phyloP scores from a whole-genome alignment of 2,797 vertebrate species.

The Sebastes minor region DNA sequence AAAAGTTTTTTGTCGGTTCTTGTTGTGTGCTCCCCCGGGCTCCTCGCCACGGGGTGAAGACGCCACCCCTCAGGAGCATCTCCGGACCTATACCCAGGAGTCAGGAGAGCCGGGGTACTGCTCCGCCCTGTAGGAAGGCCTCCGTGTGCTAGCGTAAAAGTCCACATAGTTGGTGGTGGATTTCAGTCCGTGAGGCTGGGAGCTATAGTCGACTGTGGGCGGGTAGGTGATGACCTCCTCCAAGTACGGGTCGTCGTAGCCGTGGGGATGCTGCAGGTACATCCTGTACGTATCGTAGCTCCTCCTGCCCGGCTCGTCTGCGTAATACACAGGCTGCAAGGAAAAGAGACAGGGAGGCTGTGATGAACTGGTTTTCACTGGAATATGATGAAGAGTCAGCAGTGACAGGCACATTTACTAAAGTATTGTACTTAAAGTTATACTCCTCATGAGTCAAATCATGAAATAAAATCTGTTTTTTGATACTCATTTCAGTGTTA shows the following conservation, averaged over 20 bases:
- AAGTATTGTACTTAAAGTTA: not conserved
- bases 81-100: slow-evolving; percentile 93
- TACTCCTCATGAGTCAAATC: not conserved
- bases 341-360: not conserved
- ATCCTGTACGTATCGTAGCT: slow-evolving; percentile 94
- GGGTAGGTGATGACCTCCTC: slow-evolving; percentile 93
- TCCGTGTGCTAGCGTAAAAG: slow-evolving; percentile 94
- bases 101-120: slow-evolving; percentile 98
- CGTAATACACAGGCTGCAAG: slow-evolving; percentile 89
- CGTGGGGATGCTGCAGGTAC: slow-evolving; percentile 93
- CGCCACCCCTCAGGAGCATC: not conserved
- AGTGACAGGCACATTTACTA: not conserved
- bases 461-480: not conserved
- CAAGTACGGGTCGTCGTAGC: slow-evolving; percentile 92
- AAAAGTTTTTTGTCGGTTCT: slow-evolving; percentile 38
- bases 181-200: slow-evolving; percentile 93
- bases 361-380: not conserved
- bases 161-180: slow-evolving; percentile 94
- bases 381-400: not conserved
- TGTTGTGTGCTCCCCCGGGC: not conserved
- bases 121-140: slow-evolving; percentile 93
- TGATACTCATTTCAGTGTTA: not conserved
- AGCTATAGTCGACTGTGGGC: slow-evolving; percentile 86
- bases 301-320: slow-evolving; percentile 88
- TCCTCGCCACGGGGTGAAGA: slow-evolving; percentile 3